Base-by-base conservation (phyloP, 2,113 vertebrate species). In the Speoplatyrhinus poulsoni region DNA sequence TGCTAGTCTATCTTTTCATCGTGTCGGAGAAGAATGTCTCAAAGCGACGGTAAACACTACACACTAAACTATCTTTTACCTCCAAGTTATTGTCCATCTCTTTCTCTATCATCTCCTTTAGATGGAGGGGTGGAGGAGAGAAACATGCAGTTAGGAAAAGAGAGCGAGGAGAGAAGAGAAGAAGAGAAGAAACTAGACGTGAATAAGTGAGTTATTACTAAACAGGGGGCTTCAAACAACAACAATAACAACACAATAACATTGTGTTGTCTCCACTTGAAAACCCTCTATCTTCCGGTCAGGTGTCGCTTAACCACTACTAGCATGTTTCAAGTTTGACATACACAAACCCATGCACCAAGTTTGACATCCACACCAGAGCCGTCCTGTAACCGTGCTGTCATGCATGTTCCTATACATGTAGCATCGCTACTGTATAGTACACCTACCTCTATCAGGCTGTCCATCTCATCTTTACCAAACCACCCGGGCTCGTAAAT, bases 401-500 rank as follows among this genome's bases (percentile, higher is more conserved):
- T 41, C 36, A 41, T 41, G 36, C 36, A 3, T 2, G 36, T 6
- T 5, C 4, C 36, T 6, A 8, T 41, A n/a, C n/a, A n/a, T n/a
- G n/a, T n/a, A 8, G 6, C 54, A 50, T 46, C 46, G 12, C 10
- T 56, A 26, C 26, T 26, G 26, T 26, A 26, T 36, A n/a, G 41
- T 46, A 46, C 52, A 9, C 86, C 86, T 85, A 99, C 97, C 95
- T 99, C 96, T 7, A 89, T 91, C 49, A 98, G 87, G 61, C 94
- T 83, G 82, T 94, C 94, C 12, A 96, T 93, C 57, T 98, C 96
- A 8, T 96, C 96, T 86, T 96, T 96, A 54, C 98, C 98, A 12
- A 96, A 95, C 97, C 98, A 99, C 0, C 98, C 96, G 0, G 96
- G 95, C 65, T 99, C 98, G 36, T 98, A 99, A 81, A 98, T 95